These are phyloP conservation scores for Podocnemis expansa DNA, from an alignment of 2,113 vertebrate genomes.

Conservation along the genomic window DNA sequence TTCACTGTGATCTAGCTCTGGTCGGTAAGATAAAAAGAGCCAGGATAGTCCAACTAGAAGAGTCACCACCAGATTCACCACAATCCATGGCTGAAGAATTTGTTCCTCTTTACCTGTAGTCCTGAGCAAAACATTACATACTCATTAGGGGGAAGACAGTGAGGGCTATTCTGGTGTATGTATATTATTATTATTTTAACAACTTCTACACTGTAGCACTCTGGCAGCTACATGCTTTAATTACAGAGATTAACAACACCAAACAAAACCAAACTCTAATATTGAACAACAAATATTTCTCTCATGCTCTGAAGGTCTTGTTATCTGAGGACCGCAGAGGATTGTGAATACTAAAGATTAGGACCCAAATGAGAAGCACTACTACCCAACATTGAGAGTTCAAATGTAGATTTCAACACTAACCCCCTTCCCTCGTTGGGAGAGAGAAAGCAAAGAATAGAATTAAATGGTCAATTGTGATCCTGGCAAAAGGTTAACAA, in stretches of 20 bases:
- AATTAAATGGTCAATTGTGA: background rate
- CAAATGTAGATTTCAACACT: background rate
- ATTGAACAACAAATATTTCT: background rate
- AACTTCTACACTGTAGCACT: background rate
- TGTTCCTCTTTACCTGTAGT: constrained; percentile 81
- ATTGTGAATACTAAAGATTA: background rate
- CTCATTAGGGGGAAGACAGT: constrained; percentile 12
- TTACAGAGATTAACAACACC: background rate
- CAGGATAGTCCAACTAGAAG: constrained; percentile 91
- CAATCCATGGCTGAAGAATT: constrained; percentile 90
- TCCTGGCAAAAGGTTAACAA: background rate
- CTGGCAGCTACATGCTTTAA: background rate
- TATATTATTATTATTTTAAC: background rate
- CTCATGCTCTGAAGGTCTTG: background rate
- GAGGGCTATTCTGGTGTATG: background rate
- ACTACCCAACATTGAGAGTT: background rate
- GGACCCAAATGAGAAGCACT: background rate
- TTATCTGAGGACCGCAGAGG: background rate
- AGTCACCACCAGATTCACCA: constrained; percentile 92
- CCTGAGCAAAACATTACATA: constrained; percentile 75
- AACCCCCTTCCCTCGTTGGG: background rate
- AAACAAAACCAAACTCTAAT: constrained; percentile 14
- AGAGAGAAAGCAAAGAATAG: background rate
- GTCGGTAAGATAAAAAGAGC: constrained; percentile 87
- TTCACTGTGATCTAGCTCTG: constrained; percentile 90